Evolutionary conservation across 2,888 invertebrate genomes (phyloP), one percentile per base, ranked within the genome.

Genomic region (Ephialtes manifestator): DNA sequence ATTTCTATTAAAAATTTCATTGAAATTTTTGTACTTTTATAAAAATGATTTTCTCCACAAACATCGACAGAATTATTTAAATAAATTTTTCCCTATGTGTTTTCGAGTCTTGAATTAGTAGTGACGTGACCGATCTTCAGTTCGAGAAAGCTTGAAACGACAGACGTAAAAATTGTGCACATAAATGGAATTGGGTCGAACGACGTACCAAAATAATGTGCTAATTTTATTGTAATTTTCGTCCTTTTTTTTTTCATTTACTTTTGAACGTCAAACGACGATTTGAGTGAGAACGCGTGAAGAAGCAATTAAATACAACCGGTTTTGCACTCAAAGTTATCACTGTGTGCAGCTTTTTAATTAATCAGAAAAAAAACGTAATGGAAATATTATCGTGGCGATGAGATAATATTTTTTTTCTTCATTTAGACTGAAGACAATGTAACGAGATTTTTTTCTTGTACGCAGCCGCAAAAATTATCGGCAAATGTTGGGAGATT

Each of bases 211-310:
- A 55, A 55, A 1, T 5, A 2, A 28, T 24, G 10, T 28, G n/a
- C 4, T 24, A 55, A 55, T 55, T 55, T 55, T 55, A 31, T 60
- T 60, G 15, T 31, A 31, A 60, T 60, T 28, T 58, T 31, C 13
- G 13, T 28, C 2, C 18, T 35, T 60, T 35, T 1, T 4, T 28
- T 2, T 2, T 58, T 28, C 5, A 20, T 35, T 35, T 60, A 60
- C 8, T 20, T 35, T 60, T 15, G 18, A 60, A 35, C 35, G 60
- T 35, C 15, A 35, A 60, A 35, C 8, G n/a, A 31, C 1, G 5
- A n/a, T 35, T 35, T 4, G 31, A 8, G 2, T 5, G 18, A 35
- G 15, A 4, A 35, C 35, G n/a, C n/a, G 31, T 60, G n/a, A 60
- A 60, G 15, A 13, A 58, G 58, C 58, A 31, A 58, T 58, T 58